These are phyloP conservation scores for Chrysochloris asiatica DNA, from an alignment of 2,113 vertebrate species.

Conservation along the genomic window DNA sequence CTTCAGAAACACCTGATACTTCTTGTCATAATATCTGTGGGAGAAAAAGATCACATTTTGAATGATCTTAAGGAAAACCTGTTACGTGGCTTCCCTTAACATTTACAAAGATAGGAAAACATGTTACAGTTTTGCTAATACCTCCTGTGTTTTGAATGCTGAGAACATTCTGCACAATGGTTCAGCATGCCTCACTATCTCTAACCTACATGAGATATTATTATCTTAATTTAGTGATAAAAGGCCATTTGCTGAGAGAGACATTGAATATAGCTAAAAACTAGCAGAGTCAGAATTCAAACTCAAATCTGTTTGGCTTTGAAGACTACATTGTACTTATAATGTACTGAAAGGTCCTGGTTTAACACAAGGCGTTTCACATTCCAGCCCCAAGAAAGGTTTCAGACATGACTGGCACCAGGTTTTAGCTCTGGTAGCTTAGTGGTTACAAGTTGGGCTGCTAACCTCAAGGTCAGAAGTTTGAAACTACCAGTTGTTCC, in stretches of 20 bases:
- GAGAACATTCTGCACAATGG: neutral
- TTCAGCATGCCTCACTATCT: neutral
- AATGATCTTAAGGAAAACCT: neutral
- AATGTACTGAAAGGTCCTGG: neutral
- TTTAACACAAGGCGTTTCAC: neutral
- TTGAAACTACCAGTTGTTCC: too few species aligned
- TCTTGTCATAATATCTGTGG: conserved; percentile 94
- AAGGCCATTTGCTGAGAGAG: neutral
- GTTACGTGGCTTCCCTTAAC: neutral
- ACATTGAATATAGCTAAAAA: neutral
- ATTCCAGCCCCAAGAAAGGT: neutral
- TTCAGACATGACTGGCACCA: neutral
- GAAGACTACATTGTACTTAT: neutral
- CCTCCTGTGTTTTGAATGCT: neutral
- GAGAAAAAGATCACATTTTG: conserved; percentile 30
- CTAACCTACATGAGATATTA: neutral
- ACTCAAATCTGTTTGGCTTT: neutral
- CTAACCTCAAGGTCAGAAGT: too few species aligned
- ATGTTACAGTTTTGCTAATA: neutral
- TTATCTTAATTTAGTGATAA: neutral
- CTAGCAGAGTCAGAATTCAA: neutral
- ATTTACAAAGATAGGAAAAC: neutral
- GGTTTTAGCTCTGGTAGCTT: too few species aligned
- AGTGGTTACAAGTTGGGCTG: too few species aligned
- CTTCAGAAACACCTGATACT: conserved; percentile 92